These are phyloP conservation scores for Cyprinodon tularosa DNA, from an alignment of 2,113 vertebrate species.

Conservation along the genomic window DNA sequence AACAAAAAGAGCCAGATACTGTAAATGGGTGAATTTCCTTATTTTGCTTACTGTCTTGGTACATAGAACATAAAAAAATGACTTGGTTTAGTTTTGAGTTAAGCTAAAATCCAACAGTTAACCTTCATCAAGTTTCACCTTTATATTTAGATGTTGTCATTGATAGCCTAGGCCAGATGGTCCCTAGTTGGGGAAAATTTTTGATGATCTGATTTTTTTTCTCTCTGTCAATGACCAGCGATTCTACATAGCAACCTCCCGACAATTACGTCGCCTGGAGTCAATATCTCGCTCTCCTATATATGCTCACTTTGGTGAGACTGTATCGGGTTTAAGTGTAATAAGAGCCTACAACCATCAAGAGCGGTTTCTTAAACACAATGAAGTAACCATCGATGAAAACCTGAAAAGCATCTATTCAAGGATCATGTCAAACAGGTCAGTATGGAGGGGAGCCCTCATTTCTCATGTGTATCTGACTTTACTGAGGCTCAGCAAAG, in stretches of 20 bases:
- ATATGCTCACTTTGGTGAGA: constrained; percentile 96
- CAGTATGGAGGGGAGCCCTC: background rate
- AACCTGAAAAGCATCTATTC: constrained; percentile 92
- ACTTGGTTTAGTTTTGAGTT: too few relatives aligned
- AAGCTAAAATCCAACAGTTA: too few relatives aligned
- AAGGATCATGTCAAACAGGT: constrained; percentile 94
- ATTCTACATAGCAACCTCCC: constrained; percentile 89
- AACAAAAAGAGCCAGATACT: too few relatives aligned
- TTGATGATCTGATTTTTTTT: background rate
- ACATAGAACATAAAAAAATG: too few relatives aligned
- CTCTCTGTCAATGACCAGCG: constrained; percentile 72
- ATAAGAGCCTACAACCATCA: constrained; percentile 93
- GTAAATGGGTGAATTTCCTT: too few relatives aligned
- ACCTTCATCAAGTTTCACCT: too few relatives aligned
- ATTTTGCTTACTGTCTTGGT: too few relatives aligned
- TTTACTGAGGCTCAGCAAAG: background rate
- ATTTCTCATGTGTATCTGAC: background rate
- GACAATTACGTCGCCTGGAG: constrained; percentile 92
- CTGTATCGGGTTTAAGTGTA: constrained; percentile 88
- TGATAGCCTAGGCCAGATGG: too few relatives aligned
- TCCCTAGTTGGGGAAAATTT: background rate
- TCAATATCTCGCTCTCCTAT: constrained; percentile 93
- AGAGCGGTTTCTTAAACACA: constrained; percentile 86
- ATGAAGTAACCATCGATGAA: constrained; percentile 81
- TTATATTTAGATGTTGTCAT: too few relatives aligned